Evolutionary conservation across 2,888 invertebrate species (phyloP).

Genomic region (Zygaena filipendulae): DNA sequence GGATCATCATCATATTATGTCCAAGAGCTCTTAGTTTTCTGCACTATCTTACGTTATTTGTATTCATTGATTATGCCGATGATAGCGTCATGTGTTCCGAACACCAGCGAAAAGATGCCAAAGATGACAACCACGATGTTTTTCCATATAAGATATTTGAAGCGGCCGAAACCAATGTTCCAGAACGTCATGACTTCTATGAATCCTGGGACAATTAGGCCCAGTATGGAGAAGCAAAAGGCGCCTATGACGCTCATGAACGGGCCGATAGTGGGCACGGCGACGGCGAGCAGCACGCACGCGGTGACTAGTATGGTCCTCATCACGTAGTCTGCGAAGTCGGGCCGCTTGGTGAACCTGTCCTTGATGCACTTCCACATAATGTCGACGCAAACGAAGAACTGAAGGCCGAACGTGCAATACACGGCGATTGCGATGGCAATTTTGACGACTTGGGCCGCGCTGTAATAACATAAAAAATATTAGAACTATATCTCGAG

Average conservation of each 20-base stretch:
- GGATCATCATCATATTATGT: too few relatives aligned
- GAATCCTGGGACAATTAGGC: conserved; percentile 86
- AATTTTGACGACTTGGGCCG: conserved; percentile 87
- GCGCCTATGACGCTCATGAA: conserved; percentile 95
- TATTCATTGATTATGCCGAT: conserved; percentile 28
- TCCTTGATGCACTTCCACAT: conserved; percentile 87
- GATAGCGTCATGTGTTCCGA: conserved; percentile 71
- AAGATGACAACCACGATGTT: conserved; percentile 79
- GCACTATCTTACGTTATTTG: too few relatives aligned
- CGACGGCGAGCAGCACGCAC: conserved; percentile 82
- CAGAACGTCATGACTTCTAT: conserved; percentile 89
- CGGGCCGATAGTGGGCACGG: conserved; percentile 88
- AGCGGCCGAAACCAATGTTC: conserved; percentile 82
- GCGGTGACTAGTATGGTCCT: conserved; percentile 73
- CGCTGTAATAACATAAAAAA: conserved; percentile 61
- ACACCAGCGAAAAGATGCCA: conserved; percentile 82
- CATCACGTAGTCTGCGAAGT: conserved; percentile 80
- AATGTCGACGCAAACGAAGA: conserved; percentile 95
- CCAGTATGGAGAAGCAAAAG: conserved; percentile 91
- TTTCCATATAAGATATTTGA: conserved; percentile 81
- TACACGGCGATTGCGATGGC: conserved; percentile 91
- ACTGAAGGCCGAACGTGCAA: conserved; percentile 95
- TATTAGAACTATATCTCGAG: too few relatives aligned
- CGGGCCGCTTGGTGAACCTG: conserved; percentile 73
- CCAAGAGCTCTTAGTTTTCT: too few relatives aligned